Base-by-base conservation (phyloP, 92 coral and sea anemone species). In the Phymanthus crucifer region DNA sequence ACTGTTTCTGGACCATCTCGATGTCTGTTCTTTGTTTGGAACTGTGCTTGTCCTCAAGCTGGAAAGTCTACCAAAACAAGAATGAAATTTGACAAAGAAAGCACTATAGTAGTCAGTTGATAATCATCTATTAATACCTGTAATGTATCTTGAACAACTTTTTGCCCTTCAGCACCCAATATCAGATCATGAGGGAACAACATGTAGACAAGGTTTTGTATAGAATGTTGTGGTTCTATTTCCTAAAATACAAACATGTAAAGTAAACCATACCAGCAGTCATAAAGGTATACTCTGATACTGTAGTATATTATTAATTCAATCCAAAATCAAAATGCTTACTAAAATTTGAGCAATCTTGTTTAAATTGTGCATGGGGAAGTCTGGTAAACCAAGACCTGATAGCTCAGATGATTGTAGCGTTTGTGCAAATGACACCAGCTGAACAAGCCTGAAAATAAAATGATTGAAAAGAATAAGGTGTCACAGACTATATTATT, bases 401-500 rank as follows among this genome's bases (percentile, higher is more conserved):
- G 95, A 83, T 77, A 95, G 89, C 86, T 95, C 99, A 50, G 96
- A 86, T 6, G 99, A 95, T 80, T 95, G 99, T 24, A 95, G 84
- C 0, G 99, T 91, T 85, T 95, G 95, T 21, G 92, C 98, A 91
- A 93, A 95, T 38, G 98, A 93, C 13, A 92, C 91, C 75, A 95
- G 78, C 73, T 91, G 94, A 8, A 90, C 90, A 40, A 95, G 72
- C 75, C 99, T 95, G 73, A 19, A 79, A 70, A 26, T 17, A 79
- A 67, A 40, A 31, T n/a, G 2, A 1, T 46, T 32, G 31, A 14
- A 16, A 43, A 54, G 11, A 1, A 21, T 50, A 50, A 50, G 6
- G 18, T 50, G 57, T 9, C 10, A 74, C 27, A 13, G 18, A 32
- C 0, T 10, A 64, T 18, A 18, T 19, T 8, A 10, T 16, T 18